Base-by-base conservation (phyloP, 2,888 invertebrate species). In the Kuschelorhynchus macadamiae region DNA sequence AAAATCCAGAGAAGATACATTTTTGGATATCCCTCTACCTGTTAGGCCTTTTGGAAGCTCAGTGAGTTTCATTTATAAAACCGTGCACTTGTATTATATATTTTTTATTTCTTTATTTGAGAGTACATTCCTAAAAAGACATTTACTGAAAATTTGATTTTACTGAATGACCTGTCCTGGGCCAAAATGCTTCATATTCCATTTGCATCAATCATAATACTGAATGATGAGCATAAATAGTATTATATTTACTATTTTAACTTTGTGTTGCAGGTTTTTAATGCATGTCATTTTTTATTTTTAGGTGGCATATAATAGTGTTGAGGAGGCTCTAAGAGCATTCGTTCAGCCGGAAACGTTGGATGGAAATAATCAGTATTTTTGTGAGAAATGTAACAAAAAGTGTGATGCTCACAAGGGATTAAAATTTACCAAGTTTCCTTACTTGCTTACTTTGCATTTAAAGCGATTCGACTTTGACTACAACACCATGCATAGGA, bases 351-450 rank as follows among this genome's bases (percentile, higher is more conserved):
- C 94, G 0, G 96, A 96, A 85, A 90, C 90, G 2, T 85, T 96
- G 30, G 91, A 93, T 69, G 95, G 86, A 7, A 90, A 90, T 77
- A 95, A 96, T 85, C 93, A 95, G 84, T 96, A 96, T 84, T 88
- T 89, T 80, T 96, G 96, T 83, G 94, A 94, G 75, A 90, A 90
- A 73, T 96, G 96, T 83, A 88, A 92, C 77, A 92, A 92, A 81
- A 94, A 94, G 79, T 94, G 94, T 80, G 91, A 95, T 81, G 95
- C 95, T 12, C 93, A 95, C 80, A 96, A 96, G 85, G 95, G 96
- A 36, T 85, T 96, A 52, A 93, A 94, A 81, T 95, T 96, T 81
- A 89, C 90, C 16, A 90, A 91, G 72, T 94, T 96, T 81, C 95
- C 96, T 0, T 95, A 96, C 81, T 86, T 96, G 68, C 84, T 96